A percentile compares a stretch with the other conserved stretches of the same genome.
phyloP scores from a whole-genome alignment of 2,888 invertebrate species.

The Brenthis ino region DNA sequence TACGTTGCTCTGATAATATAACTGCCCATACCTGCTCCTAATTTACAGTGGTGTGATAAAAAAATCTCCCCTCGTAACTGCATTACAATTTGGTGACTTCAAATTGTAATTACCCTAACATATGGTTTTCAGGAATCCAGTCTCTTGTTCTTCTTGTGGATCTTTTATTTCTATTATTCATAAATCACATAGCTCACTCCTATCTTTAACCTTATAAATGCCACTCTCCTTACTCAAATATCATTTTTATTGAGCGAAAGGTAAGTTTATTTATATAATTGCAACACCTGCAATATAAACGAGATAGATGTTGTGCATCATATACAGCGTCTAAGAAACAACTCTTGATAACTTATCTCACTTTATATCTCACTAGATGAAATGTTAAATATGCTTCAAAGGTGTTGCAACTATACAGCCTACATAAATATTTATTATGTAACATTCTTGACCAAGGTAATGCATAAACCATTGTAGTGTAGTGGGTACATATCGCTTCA shows the following conservation, averaged over 20 bases:
- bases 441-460: constrained; percentile 11
- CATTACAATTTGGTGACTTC: constrained; percentile 82
- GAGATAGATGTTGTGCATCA: not conserved
- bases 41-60: constrained; percentile 67
- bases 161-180: constrained; percentile 47
- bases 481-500: constrained; percentile 7
- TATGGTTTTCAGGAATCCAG: constrained; percentile 81
- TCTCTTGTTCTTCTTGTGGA: constrained; percentile 76
- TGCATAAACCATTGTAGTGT: constrained; percentile 6
- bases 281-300: constrained; percentile 7
- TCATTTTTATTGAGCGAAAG: constrained; percentile 7
- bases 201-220: constrained; percentile 26
- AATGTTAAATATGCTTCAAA: not conserved
- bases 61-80: constrained; percentile 83
- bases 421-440: constrained; percentile 8
- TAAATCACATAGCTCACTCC: constrained; percentile 31
- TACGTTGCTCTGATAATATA: constrained; percentile 55
- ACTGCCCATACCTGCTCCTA: constrained; percentile 47
- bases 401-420: constrained; percentile 11
- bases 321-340: not conserved
- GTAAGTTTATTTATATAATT: constrained; percentile 12
- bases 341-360: constrained; percentile 4
- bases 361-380: not conserved
- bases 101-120: constrained; percentile 74
- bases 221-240: constrained; percentile 24